Conservation (phyloP, 64 coral and sea anemone species). For the Porites australiensis region DNA sequence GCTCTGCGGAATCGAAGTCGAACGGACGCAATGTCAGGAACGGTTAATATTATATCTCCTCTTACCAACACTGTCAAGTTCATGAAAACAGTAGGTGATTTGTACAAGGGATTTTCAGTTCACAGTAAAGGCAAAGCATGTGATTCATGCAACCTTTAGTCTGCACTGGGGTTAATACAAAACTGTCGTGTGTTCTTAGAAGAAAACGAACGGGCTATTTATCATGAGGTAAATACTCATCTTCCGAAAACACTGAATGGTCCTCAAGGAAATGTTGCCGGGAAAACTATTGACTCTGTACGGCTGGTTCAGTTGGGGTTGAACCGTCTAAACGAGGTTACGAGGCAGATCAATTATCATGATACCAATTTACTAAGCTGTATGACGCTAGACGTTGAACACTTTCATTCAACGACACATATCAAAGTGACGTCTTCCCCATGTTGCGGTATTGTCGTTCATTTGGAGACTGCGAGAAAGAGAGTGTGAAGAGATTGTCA, state of each 20-base stretch:
- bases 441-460: constrained; percentile 27
- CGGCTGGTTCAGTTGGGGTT: constrained; percentile 50
- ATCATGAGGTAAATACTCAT: constrained; percentile 12
- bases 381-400: constrained; percentile 47
- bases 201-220: constrained; percentile 20
- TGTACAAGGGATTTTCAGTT: constrained; percentile 72
- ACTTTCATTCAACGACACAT: constrained; percentile 53
- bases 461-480: constrained; percentile 76
- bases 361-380: constrained; percentile 26
- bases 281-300: constrained; percentile 39
- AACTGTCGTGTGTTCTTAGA: constrained; percentile 34
- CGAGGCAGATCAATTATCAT: background rate
- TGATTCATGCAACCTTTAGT: constrained; percentile 1
- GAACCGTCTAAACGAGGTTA: constrained; percentile 34
- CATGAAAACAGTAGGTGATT: constrained; percentile 48
- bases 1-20: constrained; percentile 21
- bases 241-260: constrained; percentile 51
- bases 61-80: constrained; percentile 55
- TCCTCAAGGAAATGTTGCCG: constrained; percentile 55
- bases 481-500: constrained; percentile 56
- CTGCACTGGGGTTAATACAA: constrained; percentile 12
- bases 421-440: constrained; percentile 15
- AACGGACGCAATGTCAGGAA: constrained; percentile 64
- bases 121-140: constrained; percentile 33
- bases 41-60: constrained; percentile 51